Percentiles rank a stretch among this genome's conserved stretches.
Evolutionary conservation across 2,113 vertebrate genomes (phyloP).

Genomic region (Edolisoma coerulescens): DNA sequence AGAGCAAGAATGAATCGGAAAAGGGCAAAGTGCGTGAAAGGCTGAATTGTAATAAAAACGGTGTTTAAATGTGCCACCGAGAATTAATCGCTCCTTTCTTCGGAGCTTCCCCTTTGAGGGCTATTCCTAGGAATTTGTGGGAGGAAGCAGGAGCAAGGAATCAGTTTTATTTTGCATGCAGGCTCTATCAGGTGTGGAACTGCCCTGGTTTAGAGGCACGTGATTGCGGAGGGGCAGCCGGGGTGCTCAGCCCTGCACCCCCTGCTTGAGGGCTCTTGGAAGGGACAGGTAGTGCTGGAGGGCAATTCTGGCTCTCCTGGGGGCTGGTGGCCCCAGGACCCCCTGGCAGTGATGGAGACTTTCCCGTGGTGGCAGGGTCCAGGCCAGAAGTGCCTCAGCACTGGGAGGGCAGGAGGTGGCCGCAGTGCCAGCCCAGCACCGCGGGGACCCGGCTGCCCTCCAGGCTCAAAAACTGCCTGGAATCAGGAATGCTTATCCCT

Average conservation of each 20-base stretch:
- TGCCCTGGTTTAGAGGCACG: background rate
- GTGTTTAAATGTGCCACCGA: constrained; percentile 40
- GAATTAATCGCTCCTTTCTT: constrained; percentile 52
- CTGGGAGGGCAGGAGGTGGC: background rate
- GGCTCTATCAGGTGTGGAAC: background rate
- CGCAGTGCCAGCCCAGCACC: rapidly evolving
- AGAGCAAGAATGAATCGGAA: constrained; percentile 62
- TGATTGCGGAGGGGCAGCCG: rapidly evolving
- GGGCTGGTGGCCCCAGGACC: background rate
- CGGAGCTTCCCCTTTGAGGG: background rate
- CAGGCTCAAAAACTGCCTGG: background rate
- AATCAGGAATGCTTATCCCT: background rate
- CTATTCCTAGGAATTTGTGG: background rate
- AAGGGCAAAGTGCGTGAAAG: constrained; percentile 49
- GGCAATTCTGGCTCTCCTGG: rapidly evolving
- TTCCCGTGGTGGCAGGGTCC: rapidly evolving
- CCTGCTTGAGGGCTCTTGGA: rapidly evolving
- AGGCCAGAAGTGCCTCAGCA: rapidly evolving
- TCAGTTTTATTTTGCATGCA: background rate
- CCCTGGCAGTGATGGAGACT: rapidly evolving
- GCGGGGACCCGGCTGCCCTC: background rate
- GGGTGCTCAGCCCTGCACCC: background rate
- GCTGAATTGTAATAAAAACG: constrained; percentile 53
- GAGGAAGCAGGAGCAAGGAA: background rate
- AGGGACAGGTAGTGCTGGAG: rapidly evolving